A percentile compares a stretch with the other conserved stretches of the same genome.
Evolutionary conservation across 1,140 invertebrate species (phyloP).

Genomic region (Cyphomyrmex costatus): DNA sequence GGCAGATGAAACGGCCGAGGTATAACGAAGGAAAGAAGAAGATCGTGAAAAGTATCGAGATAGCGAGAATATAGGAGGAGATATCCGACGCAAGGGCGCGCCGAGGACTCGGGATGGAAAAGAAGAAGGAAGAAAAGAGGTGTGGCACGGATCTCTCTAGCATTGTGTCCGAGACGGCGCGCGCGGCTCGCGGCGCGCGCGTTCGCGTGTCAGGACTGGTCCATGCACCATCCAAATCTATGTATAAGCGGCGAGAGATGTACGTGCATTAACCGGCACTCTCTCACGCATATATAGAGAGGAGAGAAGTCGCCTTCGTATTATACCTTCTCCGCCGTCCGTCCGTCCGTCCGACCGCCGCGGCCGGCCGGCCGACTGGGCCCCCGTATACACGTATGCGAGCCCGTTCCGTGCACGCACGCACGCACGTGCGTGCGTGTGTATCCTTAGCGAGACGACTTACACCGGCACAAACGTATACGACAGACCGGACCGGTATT

Average conservation of each 20-base stretch:
- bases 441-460: constrained; percentile 53
- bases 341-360: too few species aligned
- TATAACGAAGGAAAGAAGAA: constrained; percentile 50
- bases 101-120: constrained; percentile 79
- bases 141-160: constrained; percentile 82
- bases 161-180: constrained; percentile 81
- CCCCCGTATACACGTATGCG: constrained; percentile 22
- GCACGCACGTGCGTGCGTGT: constrained; percentile 64
- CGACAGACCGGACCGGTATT: constrained; percentile 84
- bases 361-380: too few species aligned
- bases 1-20: background rate
- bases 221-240: constrained; percentile 85
- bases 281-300: constrained; percentile 70
- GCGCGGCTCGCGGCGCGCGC: constrained; percentile 72
- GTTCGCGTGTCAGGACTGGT: constrained; percentile 79
- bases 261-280: constrained; percentile 69
- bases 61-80: constrained; percentile 65
- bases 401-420: constrained; percentile 63
- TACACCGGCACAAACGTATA: constrained; percentile 73
- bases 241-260: constrained; percentile 79
- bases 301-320: constrained; percentile 70
- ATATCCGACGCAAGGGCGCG: constrained; percentile 80
- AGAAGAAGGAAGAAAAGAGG: constrained; percentile 84
- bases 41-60: constrained; percentile 53
- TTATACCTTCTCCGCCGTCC: constrained; percentile 65